Base-by-base conservation (phyloP, 1,140 invertebrate species). In the Pentalonia nigronervosa region DNA sequence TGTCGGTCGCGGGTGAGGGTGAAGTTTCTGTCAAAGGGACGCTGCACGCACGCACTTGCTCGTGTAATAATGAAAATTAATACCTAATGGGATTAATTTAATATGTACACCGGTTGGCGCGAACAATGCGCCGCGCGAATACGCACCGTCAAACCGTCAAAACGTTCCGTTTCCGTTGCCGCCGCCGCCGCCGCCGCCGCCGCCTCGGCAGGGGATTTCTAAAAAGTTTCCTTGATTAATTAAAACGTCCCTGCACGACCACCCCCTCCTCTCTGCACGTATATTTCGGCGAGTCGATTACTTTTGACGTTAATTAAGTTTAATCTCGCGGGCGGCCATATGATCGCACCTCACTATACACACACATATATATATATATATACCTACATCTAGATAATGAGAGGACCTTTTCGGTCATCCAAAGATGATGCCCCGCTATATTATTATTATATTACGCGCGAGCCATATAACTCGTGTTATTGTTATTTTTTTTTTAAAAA, bases 161-260 rank as follows among this genome's bases (percentile, higher is more conserved):
- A 91, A 91, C 67, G 67, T 60, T 91, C 41, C 67, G 34, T 92
- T 83, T 92, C 90, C 90, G 67, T 67, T 17, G 25, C 90, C 30
- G 20, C 41, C 34, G 53, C 53, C 36, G 11, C 30, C 45, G 20
- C 41, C 34, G 53, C 53, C 36, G 11, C 30, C 45, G 20, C 41
- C 34, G 53, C 53, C 36, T 23, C 30, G 53, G 89, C 6, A 50
- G 34, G 60, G 91, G 76, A 93, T 93, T 93, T 93, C 91, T 84
- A 93, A 93, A 93, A 93, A 93, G 91, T 93, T 93, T 93, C 91
- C 34, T 84, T 86, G 91, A 93, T 93, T 93, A 93, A 93, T 93
- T 93, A 93, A 93, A 93, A 84, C 91, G 53, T 84, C 30, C 34
- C 67, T 45, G 8, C 30, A 11, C 88, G 11, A 7, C 34, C 36